These are phyloP conservation scores for Conistra vaccinii DNA, from an alignment of 2,888 invertebrate species.

Conservation along the genomic window DNA sequence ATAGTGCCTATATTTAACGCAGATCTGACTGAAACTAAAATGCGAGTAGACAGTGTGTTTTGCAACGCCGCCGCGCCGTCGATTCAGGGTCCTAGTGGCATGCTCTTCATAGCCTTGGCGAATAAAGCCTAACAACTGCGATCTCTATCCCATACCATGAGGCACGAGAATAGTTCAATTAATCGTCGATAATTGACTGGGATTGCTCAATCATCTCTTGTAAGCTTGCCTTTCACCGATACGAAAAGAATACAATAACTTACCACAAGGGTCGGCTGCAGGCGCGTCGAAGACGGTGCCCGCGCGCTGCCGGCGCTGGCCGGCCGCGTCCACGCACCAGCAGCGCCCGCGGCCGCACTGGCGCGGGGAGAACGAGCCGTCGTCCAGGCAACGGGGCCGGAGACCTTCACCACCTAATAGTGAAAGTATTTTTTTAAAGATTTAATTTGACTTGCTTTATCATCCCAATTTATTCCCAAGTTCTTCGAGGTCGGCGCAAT, in stretches of 20 bases:
- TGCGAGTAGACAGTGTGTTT: neutral
- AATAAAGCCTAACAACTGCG: neutral
- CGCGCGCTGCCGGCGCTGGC: slow-evolving; percentile 76
- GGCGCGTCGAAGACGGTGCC: slow-evolving; percentile 72
- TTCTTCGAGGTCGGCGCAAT: too few species aligned
- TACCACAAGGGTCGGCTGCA: slow-evolving; percentile 80
- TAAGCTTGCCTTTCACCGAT: neutral
- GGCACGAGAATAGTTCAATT: neutral
- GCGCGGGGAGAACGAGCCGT: slow-evolving; percentile 93
- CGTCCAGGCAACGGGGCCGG: slow-evolving; percentile 92
- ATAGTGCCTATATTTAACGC: too few species aligned
- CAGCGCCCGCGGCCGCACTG: slow-evolving; percentile 94
- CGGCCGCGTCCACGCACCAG: slow-evolving; percentile 97
- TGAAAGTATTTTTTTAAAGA: neutral
- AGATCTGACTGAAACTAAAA: neutral
- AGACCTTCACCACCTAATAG: slow-evolving; percentile 79
- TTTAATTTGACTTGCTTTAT: neutral
- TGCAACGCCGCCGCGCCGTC: neutral
- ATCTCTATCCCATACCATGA: neutral
- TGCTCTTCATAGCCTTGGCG: neutral
- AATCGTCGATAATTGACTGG: neutral
- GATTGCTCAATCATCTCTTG: neutral
- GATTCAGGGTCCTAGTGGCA: neutral
- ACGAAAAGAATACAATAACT: slow-evolving; percentile 27
- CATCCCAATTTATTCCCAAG: too few species aligned